phyloP scores from a whole-genome alignment of 2,113 vertebrate species.

The Chaetops frenatus region DNA sequence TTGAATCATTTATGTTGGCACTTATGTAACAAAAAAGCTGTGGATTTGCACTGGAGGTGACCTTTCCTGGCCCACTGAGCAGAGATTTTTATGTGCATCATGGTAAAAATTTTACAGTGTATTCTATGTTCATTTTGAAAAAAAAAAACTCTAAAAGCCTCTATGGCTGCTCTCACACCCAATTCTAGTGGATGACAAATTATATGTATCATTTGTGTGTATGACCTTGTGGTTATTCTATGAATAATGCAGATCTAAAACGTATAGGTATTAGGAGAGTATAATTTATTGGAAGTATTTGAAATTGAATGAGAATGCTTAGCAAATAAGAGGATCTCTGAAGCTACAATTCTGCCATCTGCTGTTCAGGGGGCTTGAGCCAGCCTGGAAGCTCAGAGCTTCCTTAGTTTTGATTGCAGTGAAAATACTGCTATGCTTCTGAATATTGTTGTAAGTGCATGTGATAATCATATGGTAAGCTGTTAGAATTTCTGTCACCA shows the following conservation, averaged over 20 bases:
- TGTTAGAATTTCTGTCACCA: not conserved
- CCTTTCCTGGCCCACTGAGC: not conserved
- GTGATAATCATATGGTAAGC: not conserved
- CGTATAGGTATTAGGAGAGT: not conserved
- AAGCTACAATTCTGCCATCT: constrained; percentile 42
- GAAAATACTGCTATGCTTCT: not conserved
- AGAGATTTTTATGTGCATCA: not conserved
- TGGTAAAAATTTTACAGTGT: not conserved
- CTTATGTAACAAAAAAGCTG: not conserved
- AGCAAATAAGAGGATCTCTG: not conserved
- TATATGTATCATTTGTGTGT: not conserved
- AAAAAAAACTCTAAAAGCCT: not conserved
- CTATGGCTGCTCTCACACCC: not conserved
- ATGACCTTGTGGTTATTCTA: not conserved
- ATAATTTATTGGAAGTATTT: not conserved
- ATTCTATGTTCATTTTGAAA: not conserved
- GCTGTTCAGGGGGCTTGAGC: not conserved
- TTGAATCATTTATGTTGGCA: not conserved
- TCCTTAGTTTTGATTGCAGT: not conserved
- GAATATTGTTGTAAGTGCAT: not conserved
- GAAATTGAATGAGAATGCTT: not conserved
- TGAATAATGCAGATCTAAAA: not conserved
- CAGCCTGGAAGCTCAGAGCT: not conserved
- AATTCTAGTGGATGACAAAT: not conserved
- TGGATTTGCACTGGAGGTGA: not conserved